phyloP scores from a whole-genome alignment of 2,888 invertebrate genomes.

The Tenthredo distinguenda region DNA sequence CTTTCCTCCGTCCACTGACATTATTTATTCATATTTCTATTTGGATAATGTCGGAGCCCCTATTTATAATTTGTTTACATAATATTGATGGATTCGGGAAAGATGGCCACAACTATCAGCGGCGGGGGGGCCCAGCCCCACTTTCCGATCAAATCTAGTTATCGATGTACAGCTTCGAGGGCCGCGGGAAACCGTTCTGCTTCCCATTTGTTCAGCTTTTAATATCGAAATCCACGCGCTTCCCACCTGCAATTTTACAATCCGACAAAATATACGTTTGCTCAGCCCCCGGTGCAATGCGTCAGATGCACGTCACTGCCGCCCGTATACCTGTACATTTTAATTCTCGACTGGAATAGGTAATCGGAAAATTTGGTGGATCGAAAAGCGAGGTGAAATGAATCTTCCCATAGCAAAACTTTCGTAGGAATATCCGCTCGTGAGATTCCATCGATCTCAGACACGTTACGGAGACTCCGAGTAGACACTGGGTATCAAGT shows the following conservation, averaged over 20 bases:
- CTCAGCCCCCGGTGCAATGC: background rate
- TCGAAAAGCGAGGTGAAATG: background rate
- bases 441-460: background rate
- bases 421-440: background rate
- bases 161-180: constrained; percentile 15
- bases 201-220: constrained; percentile 73
- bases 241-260: constrained; percentile 74
- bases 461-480: background rate
- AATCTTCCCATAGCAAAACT: background rate
- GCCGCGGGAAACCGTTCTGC: background rate
- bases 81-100: constrained; percentile 43
- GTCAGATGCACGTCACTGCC: background rate
- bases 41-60: constrained; percentile 55
- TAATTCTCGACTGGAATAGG: background rate
- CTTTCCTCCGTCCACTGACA: constrained; percentile 62
- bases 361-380: background rate
- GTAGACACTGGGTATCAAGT: background rate
- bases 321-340: background rate
- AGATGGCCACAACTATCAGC: constrained; percentile 14
- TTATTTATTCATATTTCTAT: constrained; percentile 73
- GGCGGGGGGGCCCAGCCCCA: background rate
- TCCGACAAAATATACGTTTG: constrained; percentile 75
- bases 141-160: constrained; percentile 14
- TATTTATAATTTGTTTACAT: constrained; percentile 59
- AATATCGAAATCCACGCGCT: constrained; percentile 71